Evolutionary conservation across 1,140 invertebrate genomes (phyloP).

Genomic region (Hyles vespertilio): DNA sequence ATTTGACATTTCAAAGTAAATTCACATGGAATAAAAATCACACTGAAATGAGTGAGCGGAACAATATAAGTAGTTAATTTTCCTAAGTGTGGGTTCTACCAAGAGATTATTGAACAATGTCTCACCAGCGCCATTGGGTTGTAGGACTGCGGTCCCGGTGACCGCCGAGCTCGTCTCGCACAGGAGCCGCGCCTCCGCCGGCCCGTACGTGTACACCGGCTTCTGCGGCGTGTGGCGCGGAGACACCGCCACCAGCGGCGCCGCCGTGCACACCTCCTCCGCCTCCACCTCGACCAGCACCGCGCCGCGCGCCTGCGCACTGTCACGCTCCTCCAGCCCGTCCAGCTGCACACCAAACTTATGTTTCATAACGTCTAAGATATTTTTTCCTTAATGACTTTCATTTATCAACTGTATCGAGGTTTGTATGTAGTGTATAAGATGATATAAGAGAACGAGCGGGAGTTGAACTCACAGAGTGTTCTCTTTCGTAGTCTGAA

Average conservation of each 20-base stretch:
- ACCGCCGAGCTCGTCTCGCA: constrained; percentile 59
- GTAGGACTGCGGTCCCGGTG: constrained; percentile 57
- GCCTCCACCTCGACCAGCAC: constrained; percentile 83
- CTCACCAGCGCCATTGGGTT: constrained; percentile 56
- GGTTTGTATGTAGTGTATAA: background rate
- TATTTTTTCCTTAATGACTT: too few relatives aligned
- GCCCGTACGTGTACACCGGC: constrained; percentile 81
- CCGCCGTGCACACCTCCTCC: constrained; percentile 80
- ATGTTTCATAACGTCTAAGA: too few relatives aligned
- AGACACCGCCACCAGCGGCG: constrained; percentile 78
- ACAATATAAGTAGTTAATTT: too few relatives aligned
- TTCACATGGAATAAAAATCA: too few relatives aligned
- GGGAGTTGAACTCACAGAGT: constrained; percentile 37
- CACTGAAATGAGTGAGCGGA: too few relatives aligned
- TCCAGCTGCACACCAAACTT: constrained; percentile 34
- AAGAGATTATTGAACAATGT: constrained; percentile 1
- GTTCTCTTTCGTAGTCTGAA: constrained; percentile 53
- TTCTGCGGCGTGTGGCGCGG: constrained; percentile 79
- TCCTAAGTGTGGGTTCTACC: too few relatives aligned
- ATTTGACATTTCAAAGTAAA: too few relatives aligned
- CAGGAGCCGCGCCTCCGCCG: constrained; percentile 64
- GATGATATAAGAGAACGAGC: too few relatives aligned
- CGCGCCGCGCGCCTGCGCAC: constrained; percentile 71
- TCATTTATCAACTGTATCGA: too few relatives aligned
- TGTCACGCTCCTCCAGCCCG: constrained; percentile 72